These are phyloP conservation scores for Argya squamiceps DNA, from an alignment of 2,797 vertebrate species.

Conservation along the genomic window DNA sequence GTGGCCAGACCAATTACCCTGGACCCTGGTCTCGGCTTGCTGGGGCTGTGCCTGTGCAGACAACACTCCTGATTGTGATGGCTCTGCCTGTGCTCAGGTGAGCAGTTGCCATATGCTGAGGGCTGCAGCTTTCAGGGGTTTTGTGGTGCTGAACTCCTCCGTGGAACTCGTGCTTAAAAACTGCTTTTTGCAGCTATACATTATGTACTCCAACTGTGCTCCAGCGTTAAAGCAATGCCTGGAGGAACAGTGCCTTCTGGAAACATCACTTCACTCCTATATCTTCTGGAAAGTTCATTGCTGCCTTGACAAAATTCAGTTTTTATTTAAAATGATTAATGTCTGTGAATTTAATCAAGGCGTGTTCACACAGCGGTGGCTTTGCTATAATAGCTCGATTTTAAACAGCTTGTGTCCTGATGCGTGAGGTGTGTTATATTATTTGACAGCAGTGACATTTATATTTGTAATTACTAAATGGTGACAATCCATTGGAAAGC, in stretches of 20 bases:
- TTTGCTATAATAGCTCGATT: constrained; percentile 27
- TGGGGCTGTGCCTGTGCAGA: not conserved
- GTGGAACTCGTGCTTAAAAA: not conserved
- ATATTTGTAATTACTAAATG: constrained; percentile 71
- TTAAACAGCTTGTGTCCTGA: constrained; percentile 70
- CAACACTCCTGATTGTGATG: not conserved
- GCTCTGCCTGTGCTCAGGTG: not conserved
- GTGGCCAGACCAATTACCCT: not conserved
- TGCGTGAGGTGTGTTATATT: constrained; percentile 67
- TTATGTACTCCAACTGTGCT: not conserved
- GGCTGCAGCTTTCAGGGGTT: not conserved
- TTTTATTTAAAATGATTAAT: constrained; percentile 74
- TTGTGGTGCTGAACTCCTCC: not conserved
- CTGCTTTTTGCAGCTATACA: not conserved
- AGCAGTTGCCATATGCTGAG: not conserved
- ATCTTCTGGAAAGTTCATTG: constrained; percentile 52
- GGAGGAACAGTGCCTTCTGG: constrained; percentile 24
- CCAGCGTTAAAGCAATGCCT: not conserved
- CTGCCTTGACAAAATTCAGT: constrained; percentile 48
- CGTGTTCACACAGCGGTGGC: not conserved
- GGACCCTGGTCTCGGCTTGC: accelerated
- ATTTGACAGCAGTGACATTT: constrained; percentile 72
- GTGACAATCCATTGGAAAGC: constrained; percentile 41
- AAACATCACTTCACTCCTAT: not conserved
- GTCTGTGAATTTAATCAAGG: constrained; percentile 62